Evolutionary conservation across 2,888 invertebrate species (phyloP).

Genomic region (Clitarchus hookeri): DNA sequence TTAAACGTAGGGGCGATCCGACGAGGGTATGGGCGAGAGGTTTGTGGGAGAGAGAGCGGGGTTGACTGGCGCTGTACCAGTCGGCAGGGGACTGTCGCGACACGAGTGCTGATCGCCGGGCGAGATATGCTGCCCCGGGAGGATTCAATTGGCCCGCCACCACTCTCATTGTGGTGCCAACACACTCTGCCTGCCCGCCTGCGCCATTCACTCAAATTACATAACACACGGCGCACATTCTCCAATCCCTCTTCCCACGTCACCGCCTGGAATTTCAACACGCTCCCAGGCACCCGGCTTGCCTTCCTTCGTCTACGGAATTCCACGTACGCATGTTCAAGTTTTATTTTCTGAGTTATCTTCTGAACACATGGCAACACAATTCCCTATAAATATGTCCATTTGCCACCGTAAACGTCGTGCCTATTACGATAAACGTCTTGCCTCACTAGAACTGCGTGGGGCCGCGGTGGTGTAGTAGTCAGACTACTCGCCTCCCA

Average conservation of each 20-base stretch:
- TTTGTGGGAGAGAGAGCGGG: not conserved
- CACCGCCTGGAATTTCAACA: not conserved
- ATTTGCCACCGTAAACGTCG: too few relatives aligned
- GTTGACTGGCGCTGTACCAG: not conserved
- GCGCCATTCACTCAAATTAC: conserved; percentile 6
- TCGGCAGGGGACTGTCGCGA: not conserved
- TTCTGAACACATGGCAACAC: too few relatives aligned
- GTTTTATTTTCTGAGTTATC: too few relatives aligned
- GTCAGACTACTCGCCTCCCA: too few relatives aligned
- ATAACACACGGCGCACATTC: not conserved
- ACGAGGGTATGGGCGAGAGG: not conserved
- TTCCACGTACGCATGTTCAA: too few relatives aligned
- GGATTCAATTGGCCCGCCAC: conserved; percentile 14
- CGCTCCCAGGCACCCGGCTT: not conserved
- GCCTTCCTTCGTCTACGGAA: too few relatives aligned
- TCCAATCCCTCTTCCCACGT: not conserved
- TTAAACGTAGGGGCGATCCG: not conserved
- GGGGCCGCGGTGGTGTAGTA: too few relatives aligned
- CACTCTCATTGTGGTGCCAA: conserved; percentile 6
- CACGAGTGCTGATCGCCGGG: not conserved
- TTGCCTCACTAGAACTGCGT: too few relatives aligned
- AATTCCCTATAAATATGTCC: too few relatives aligned
- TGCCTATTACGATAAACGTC: too few relatives aligned
- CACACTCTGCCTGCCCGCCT: not conserved
- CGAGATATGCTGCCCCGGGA: not conserved